Percentiles rank a stretch among this genome's conserved stretches.
These are phyloP conservation scores for Eueides isabella DNA, from an alignment of 1,140 invertebrate species.

Conservation along the genomic window DNA sequence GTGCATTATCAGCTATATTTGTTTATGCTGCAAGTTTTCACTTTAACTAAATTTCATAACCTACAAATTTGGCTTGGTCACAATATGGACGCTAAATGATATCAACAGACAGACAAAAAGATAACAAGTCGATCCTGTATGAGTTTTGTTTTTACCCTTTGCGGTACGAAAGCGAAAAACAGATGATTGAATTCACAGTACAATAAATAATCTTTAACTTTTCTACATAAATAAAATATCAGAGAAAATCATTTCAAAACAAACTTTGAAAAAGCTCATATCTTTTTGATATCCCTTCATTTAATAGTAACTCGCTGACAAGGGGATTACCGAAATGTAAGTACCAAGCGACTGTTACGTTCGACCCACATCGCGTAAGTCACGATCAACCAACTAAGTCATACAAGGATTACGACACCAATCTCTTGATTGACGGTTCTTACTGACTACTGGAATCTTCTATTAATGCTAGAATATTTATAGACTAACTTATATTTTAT, in stretches of 20 bases:
- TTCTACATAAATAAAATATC: not conserved
- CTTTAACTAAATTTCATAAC: no score
- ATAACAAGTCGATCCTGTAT: no score
- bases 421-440: constrained; percentile 49
- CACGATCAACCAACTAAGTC: constrained; percentile 48
- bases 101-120: no score
- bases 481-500: not conserved
- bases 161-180: no score
- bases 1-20: no score
- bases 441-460: constrained; percentile 28
- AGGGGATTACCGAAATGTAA: constrained; percentile 54
- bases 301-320: constrained; percentile 42
- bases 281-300: not conserved
- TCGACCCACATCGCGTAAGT: constrained; percentile 52
- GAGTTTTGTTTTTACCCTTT: no score
- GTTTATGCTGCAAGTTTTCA: no score
- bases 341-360: constrained; percentile 45
- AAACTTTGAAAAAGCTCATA: not conserved
- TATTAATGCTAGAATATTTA: not conserved
- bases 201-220: no score
- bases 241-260: not conserved
- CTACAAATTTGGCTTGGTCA: no score
- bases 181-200: no score
- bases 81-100: no score
- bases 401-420: constrained; percentile 52